These are phyloP conservation scores for Tachycineta bicolor DNA, from an alignment of 2,113 vertebrate species.

Conservation along the genomic window DNA sequence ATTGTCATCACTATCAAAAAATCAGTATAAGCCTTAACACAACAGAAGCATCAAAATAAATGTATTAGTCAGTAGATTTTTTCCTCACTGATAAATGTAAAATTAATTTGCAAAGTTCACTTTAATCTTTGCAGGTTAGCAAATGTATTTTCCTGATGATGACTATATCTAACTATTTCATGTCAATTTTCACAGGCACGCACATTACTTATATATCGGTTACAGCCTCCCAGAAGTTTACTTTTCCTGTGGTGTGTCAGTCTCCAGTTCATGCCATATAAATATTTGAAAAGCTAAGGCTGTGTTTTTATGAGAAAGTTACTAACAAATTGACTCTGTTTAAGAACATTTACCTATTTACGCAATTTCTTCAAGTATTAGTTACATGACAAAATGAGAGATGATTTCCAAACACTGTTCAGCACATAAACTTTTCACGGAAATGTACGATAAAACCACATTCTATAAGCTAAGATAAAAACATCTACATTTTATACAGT, in stretches of 20 bases:
- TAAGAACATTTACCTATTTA: constrained; percentile 14
- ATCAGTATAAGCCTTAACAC: background rate
- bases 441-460: background rate
- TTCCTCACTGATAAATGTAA: background rate
- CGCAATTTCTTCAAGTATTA: background rate
- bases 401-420: background rate
- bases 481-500: background rate
- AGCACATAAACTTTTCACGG: background rate
- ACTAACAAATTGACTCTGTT: background rate
- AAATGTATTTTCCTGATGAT: background rate
- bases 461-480: background rate
- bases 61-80: background rate
- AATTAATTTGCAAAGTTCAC: background rate
- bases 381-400: background rate
- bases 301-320: background rate
- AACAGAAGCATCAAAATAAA: background rate
- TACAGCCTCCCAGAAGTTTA: background rate
- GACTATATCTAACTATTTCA: background rate
- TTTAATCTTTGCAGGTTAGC: background rate
- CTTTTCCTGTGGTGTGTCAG: background rate
- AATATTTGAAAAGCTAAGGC: constrained; percentile 2
- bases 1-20: background rate
- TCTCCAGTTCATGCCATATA: background rate
- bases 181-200: background rate
- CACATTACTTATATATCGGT: background rate